Percentiles rank a stretch among this genome's conserved stretches.
phyloP scores from a whole-genome alignment of 2,113 vertebrate genomes.

The Spermophilus dauricus region DNA sequence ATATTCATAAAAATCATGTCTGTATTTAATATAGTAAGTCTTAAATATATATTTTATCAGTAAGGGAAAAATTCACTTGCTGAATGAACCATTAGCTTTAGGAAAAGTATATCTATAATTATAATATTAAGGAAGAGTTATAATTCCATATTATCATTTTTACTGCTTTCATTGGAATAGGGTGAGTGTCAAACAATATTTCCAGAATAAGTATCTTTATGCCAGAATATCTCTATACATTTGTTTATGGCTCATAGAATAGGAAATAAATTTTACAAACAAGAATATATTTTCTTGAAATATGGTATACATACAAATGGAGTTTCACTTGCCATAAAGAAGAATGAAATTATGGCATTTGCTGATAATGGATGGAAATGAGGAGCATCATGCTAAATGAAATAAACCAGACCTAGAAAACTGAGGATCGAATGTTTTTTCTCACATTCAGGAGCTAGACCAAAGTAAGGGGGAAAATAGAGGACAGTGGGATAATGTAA shows the following conservation, averaged over 20 bases:
- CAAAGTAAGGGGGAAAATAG: no score
- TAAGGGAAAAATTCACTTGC: neutral
- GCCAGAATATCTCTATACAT: neutral
- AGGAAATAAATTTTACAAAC: slow-evolving; percentile 2
- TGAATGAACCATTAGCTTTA: neutral
- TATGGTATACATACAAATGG: no score
- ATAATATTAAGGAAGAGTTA: neutral
- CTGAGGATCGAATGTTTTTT: no score
- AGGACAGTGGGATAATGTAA: no score
- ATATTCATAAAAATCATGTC: neutral
- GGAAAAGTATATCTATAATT: neutral
- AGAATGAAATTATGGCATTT: no score
- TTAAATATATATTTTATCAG: slow-evolving; percentile 13
- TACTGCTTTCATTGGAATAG: neutral
- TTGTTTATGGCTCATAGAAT: neutral
- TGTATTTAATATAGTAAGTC: neutral
- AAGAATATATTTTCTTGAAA: neutral
- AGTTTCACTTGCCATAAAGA: no score
- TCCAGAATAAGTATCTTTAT: slow-evolving; percentile 20
- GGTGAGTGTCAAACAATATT: neutral
- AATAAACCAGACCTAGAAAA: no score
- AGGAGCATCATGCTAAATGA: no score
- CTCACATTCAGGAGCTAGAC: no score
- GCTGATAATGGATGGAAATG: no score
- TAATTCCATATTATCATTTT: neutral